Conservation (phyloP, 2,888 invertebrate species). For the Metalampra italica region DNA sequence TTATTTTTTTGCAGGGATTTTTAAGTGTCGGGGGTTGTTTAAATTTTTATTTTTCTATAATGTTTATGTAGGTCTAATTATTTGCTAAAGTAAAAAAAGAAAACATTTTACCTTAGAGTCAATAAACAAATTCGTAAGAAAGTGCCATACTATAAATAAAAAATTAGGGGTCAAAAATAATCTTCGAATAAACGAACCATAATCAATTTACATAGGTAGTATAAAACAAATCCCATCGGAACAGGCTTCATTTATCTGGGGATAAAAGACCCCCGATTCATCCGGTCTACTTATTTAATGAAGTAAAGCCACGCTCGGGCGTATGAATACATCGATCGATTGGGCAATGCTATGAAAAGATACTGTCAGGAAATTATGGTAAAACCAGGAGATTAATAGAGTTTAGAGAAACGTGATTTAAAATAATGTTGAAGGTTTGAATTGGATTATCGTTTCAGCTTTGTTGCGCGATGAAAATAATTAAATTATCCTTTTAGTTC, state of each 20-base stretch:
- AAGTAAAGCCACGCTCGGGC: constrained; percentile 28
- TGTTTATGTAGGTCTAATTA: no score
- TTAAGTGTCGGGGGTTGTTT: no score
- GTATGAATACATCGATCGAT: constrained; percentile 15
- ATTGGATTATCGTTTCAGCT: constrained; percentile 5
- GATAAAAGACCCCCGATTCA: constrained; percentile 40
- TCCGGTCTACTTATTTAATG: constrained; percentile 66
- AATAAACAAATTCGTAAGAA: no score
- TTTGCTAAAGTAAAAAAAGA: no score
- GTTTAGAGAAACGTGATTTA: constrained; percentile 16
- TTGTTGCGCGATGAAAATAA: not conserved
- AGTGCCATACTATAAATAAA: no score
- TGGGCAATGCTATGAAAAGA: constrained; percentile 5
- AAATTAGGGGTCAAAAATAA: not conserved
- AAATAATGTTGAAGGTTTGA: constrained; percentile 12
- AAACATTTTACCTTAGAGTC: no score
- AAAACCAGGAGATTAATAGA: constrained; percentile 14
- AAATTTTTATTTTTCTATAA: no score
- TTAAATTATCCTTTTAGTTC: not conserved
- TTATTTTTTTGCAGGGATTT: no score
- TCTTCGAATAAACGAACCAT: not conserved
- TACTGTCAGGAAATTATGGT: constrained; percentile 15
- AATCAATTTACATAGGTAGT: not conserved
- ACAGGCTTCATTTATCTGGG: constrained; percentile 30
- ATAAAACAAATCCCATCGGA: constrained; percentile 13